phyloP scores from a whole-genome alignment of 2,113 vertebrate genomes.

The Setophaga kirtlandii region DNA sequence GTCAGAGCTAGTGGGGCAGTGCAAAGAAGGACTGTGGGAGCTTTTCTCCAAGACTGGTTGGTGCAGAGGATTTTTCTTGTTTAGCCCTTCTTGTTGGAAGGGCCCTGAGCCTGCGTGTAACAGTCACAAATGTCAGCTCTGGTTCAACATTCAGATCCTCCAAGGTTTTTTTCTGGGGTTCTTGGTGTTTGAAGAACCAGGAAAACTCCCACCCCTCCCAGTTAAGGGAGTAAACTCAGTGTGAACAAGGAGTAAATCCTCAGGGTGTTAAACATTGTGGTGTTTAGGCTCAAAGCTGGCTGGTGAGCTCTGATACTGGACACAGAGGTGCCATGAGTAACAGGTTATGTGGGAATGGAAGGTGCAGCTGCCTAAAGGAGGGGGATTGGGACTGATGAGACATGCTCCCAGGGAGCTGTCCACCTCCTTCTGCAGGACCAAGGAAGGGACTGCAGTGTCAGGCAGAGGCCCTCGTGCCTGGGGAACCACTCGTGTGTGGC shows the following conservation, averaged over 20 bases:
- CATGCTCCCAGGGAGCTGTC: background rate
- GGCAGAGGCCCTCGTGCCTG: background rate
- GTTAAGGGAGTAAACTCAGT: background rate
- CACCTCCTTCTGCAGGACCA: background rate
- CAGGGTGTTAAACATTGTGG: background rate
- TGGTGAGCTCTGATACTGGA: background rate
- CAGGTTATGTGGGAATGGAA: background rate
- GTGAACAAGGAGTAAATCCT: background rate
- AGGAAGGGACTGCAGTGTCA: background rate
- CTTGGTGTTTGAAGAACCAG: background rate
- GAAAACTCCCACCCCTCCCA: background rate
- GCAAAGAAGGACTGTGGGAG: background rate
- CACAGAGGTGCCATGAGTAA: background rate
- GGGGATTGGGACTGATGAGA: background rate
- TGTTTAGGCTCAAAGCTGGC: background rate
- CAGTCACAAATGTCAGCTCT: background rate
- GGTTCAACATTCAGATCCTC: background rate
- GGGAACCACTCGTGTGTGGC: background rate
- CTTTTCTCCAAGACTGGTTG: background rate
- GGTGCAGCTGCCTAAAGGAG: background rate
- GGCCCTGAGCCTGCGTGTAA: background rate
- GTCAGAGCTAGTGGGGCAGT: background rate
- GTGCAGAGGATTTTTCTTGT: background rate
- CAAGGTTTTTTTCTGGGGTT: background rate
- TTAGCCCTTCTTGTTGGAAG: background rate